Evolutionary conservation across 2,797 vertebrate species (phyloP).

Genomic region (Liparis tanakae): DNA sequence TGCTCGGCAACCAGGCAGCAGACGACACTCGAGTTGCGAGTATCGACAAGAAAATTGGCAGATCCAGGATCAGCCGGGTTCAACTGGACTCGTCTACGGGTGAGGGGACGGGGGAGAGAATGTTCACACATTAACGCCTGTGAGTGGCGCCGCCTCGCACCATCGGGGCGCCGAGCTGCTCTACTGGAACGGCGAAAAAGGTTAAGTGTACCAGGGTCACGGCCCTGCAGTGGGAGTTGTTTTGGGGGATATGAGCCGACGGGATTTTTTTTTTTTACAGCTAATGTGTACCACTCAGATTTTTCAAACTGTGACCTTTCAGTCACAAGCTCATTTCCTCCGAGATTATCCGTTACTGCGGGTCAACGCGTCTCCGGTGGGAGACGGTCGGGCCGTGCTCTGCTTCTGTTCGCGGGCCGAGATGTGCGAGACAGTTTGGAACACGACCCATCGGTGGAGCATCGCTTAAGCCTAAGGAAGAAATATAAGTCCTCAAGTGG

Average conservation of each 20-base stretch:
- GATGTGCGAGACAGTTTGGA: background rate
- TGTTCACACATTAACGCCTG: slow-evolving; percentile 73
- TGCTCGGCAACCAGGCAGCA: slow-evolving; percentile 31
- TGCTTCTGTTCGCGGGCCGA: background rate
- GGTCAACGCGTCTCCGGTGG: slow-evolving; percentile 52
- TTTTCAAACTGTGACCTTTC: slow-evolving; percentile 68
- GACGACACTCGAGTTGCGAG: background rate
- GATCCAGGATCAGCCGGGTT: slow-evolving; percentile 14
- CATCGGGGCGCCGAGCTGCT: slow-evolving; percentile 54
- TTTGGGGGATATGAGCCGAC: slow-evolving; percentile 62
- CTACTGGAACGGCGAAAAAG: slow-evolving; percentile 67
- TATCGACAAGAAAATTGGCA: slow-evolving; percentile 6
- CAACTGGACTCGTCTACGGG: background rate
- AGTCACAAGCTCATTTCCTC: slow-evolving; percentile 66
- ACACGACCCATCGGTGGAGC: background rate
- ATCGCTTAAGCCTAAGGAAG: background rate
- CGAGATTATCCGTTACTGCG: slow-evolving; percentile 57
- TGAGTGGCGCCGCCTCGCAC: slow-evolving; percentile 48
- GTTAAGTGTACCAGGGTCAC: slow-evolving; percentile 67
- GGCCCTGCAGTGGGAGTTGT: slow-evolving; percentile 55
- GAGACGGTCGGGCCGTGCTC: slow-evolving; percentile 26
- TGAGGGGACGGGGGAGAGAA: slow-evolving; percentile 7
- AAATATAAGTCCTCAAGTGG: background rate
- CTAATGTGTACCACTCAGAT: slow-evolving; percentile 54
- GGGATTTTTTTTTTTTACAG: slow-evolving; percentile 66